Evolutionary conservation across 64 coral and sea anemone genomes (phyloP).

Genomic region (Dendronephthya gigantea): DNA sequence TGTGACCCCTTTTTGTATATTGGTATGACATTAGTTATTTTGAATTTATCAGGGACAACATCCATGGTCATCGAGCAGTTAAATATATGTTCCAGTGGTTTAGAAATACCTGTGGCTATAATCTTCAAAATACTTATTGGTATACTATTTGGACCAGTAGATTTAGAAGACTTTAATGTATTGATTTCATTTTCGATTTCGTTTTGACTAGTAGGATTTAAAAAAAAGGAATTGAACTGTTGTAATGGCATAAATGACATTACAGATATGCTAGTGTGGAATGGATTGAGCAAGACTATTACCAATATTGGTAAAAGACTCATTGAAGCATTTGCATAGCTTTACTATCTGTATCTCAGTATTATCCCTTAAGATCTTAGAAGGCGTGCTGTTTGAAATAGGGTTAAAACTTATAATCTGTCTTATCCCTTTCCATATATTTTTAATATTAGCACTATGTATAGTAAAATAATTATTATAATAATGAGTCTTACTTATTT

Average conservation of each 20-base stretch:
- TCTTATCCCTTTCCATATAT: conserved; percentile 2
- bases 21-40: no score
- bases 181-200: neutral
- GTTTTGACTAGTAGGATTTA: neutral
- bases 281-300: neutral
- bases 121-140: neutral
- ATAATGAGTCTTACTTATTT: neutral
- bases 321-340: conserved; percentile 12
- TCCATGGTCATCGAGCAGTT: no score
- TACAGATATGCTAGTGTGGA: neutral
- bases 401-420: neutral
- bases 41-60: no score
- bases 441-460: neutral
- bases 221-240: neutral
- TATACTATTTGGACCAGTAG: neutral
- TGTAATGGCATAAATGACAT: neutral
- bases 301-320: neutral
- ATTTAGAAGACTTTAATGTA: neutral
- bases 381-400: neutral
- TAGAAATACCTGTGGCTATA: neutral
- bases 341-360: neutral
- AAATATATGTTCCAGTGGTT: neutral
- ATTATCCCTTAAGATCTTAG: neutral
- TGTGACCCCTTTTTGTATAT: no score
- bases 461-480: neutral